A percentile compares a stretch with the other conserved stretches of the same genome.
These are phyloP conservation scores for Bombycilla garrulus DNA, from an alignment of 2,113 vertebrate species.

Conservation along the genomic window DNA sequence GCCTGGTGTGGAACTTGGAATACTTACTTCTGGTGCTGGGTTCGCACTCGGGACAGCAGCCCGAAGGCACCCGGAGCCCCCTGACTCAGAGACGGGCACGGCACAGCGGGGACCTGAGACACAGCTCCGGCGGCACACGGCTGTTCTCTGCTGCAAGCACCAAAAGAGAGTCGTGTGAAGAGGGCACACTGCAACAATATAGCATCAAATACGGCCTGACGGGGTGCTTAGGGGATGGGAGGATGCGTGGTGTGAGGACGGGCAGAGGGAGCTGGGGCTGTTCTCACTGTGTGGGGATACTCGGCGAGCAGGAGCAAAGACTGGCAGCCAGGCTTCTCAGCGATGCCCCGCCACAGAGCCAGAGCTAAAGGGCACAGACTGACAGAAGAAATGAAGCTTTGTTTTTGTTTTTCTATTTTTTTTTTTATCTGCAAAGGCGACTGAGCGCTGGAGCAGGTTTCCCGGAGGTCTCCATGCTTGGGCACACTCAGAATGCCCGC, in stretches of 20 bases:
- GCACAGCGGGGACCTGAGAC: background rate
- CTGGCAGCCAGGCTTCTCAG: background rate
- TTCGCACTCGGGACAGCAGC: background rate
- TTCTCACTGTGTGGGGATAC: background rate
- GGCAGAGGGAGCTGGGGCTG: background rate
- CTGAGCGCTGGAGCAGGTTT: background rate
- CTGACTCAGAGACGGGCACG: background rate
- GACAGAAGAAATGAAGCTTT: fast-evolving
- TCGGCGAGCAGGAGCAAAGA: fast-evolving
- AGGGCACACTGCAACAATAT: fast-evolving
- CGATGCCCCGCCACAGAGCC: fast-evolving
- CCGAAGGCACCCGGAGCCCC: background rate
- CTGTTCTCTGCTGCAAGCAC: background rate
- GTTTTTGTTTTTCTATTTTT: background rate
- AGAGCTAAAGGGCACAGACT: background rate
- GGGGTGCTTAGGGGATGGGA: background rate
- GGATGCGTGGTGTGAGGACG: fast-evolving
- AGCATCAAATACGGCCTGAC: background rate
- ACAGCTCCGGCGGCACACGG: fast-evolving
- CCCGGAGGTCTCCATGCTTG: background rate
- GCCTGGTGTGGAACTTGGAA: background rate
- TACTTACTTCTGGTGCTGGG: background rate
- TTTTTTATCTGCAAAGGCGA: background rate
- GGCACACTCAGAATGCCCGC: background rate
- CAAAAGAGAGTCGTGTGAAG: background rate